Base-by-base conservation (phyloP, 2,888 invertebrate species). In the Cephus nigrinus region DNA sequence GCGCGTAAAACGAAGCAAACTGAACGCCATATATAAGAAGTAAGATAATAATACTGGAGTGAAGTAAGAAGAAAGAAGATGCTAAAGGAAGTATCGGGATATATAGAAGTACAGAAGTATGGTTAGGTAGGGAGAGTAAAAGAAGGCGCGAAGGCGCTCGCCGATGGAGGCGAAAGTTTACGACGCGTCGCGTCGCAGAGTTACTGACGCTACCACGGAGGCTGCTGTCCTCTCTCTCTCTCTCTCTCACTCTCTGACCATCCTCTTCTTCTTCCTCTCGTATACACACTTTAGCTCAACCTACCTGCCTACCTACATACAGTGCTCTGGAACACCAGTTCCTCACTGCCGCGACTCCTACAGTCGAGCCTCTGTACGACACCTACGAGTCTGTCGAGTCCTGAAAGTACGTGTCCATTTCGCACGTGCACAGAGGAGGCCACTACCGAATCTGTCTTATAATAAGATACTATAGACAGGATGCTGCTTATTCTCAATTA, bases 91-190 rank as follows among this genome's bases (percentile, higher is more conserved):
- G 40, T 36, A 72, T 30, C 32, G 31, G 73, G 75, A 78, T 78
- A 80, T 77, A 79, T 40, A 69, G 79, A 80, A 83, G 80, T 40
- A 15, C 40, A 40, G 40, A 40, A 40, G 40, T 40, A 40, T 40
- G 69, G 69, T 69, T 30, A 69, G 32, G 69, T 72, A 81, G 77
- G 80, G 82, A 79, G 83, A 81, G 82, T 83, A 79, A 78, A 83
- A 85, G 84, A 85, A 86, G 86, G 86, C 84, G 86, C 85, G 87
- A 88, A 87, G 85, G 82, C 83, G 84, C 86, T 88, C 85, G 83
- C 82, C 87, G 88, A 90, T 88, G 90, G 88, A 90, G 88, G 88
- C 88, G 87, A 89, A 89, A 88, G 87, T 90, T 90, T 90, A 90
- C 88, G 90, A 89, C 88, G 87, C 89, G 87, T 87, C 88, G 86